These are phyloP conservation scores for Lytechinus pictus DNA, from an alignment of 35 echinoderm and acorn worm species.

Conservation along the genomic window DNA sequence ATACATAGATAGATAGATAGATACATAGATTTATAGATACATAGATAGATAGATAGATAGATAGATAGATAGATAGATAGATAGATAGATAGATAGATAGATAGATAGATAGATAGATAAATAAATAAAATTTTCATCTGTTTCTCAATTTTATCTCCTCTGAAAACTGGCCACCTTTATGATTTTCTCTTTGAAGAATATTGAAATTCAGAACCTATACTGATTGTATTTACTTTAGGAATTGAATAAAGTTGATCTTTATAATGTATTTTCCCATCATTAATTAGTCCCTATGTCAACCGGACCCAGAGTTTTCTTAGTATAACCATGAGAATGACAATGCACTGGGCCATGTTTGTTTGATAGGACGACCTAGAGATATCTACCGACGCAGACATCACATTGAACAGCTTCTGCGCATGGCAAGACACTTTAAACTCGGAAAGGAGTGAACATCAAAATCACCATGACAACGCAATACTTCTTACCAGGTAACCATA, in stretches of 20 bases:
- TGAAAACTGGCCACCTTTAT: too few relatives aligned
- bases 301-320: too few relatives aligned
- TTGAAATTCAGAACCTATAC: too few relatives aligned
- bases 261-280: too few relatives aligned
- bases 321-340: too few relatives aligned
- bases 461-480: constrained; percentile 85
- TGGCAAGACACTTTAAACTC: constrained; percentile 85
- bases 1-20: background rate
- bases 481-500: constrained; percentile 82
- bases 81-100: background rate
- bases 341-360: background rate
- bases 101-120: background rate
- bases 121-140: too few relatives aligned
- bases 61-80: background rate
- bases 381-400: constrained; percentile 75
- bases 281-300: too few relatives aligned
- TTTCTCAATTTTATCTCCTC: too few relatives aligned
- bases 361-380: constrained; percentile 72
- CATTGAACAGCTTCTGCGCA: constrained; percentile 77
- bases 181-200: too few relatives aligned
- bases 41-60: background rate
- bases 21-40: too few relatives aligned
- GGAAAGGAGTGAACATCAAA: constrained; percentile 56
- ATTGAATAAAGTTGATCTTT: too few relatives aligned
- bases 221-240: too few relatives aligned